Conservation (phyloP, 2,888 invertebrate genomes). For the Phalera bucephala region DNA sequence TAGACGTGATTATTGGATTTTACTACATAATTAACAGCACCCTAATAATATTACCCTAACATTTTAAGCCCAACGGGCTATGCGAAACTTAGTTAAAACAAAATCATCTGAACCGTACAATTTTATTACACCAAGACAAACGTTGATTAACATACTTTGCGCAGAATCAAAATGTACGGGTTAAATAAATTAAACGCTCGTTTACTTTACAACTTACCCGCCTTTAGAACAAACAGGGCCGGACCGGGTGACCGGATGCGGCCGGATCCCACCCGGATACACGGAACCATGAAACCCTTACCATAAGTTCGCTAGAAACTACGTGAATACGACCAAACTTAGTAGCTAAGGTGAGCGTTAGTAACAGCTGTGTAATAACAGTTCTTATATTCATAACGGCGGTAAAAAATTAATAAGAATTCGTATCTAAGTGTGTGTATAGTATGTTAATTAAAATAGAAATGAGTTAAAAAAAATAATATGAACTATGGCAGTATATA, state of each 20-base stretch:
- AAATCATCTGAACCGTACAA: not conserved
- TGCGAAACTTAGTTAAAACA: not conserved
- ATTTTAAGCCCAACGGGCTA: not conserved
- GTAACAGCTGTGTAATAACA: too few relatives aligned
- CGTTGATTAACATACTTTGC: conserved; percentile 32
- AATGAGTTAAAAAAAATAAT: too few relatives aligned
- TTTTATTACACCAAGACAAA: conserved; percentile 17
- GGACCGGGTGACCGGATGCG: conserved; percentile 12
- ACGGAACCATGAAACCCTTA: conserved; percentile 14
- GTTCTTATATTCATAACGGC: too few relatives aligned
- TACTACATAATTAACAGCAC: too few relatives aligned
- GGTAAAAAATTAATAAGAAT: too few relatives aligned
- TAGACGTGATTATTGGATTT: too few relatives aligned
- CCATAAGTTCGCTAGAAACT: too few relatives aligned
- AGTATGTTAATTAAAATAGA: too few relatives aligned
- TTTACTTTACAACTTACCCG: conserved; percentile 31
- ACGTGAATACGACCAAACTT: too few relatives aligned
- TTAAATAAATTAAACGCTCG: conserved; percentile 35
- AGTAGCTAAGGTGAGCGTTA: too few relatives aligned
- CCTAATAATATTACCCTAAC: not conserved
- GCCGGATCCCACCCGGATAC: conserved; percentile 8
- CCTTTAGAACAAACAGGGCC: conserved; percentile 24
- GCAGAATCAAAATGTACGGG: conserved; percentile 25
- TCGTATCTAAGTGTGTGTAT: too few relatives aligned
- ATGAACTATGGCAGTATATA: too few relatives aligned